A percentile compares a stretch with the other conserved stretches of the same genome.
phyloP scores from a whole-genome alignment of 2,888 invertebrate genomes.

The Brenthis ino region DNA sequence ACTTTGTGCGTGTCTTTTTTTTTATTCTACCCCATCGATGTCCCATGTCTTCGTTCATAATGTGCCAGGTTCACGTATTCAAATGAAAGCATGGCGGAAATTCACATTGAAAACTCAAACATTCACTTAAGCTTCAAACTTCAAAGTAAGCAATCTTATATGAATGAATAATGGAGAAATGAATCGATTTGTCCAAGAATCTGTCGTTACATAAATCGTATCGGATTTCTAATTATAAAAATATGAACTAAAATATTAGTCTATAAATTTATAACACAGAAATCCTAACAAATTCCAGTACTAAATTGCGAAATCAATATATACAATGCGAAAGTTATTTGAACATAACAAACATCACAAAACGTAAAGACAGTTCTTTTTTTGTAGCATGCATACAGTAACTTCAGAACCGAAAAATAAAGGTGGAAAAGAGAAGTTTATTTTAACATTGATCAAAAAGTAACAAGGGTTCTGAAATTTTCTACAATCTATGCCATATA shows the following conservation, averaged over 20 bases:
- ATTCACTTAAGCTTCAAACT: conserved; percentile 59
- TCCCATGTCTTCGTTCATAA: conserved; percentile 70
- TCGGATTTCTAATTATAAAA: conserved; percentile 2
- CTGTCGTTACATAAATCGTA: conserved; percentile 51
- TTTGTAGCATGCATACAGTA: conserved; percentile 51
- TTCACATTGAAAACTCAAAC: conserved; percentile 46
- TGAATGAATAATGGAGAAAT: conserved; percentile 30
- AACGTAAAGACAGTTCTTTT: conserved; percentile 56
- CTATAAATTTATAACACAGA: conserved; percentile 10
- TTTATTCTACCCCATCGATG: conserved; percentile 56
- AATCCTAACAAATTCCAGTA: conserved; percentile 11
- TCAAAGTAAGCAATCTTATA: conserved; percentile 45
- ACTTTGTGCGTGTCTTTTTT: conserved; percentile 76
- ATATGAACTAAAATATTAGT: background rate
- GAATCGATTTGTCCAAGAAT: conserved; percentile 17
- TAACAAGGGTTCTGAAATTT: conserved; percentile 12
- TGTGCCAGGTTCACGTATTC: conserved; percentile 47
- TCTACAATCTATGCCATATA: conserved; percentile 7
- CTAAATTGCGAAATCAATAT: conserved; percentile 12
- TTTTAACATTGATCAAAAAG: conserved; percentile 1
- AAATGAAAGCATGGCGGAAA: conserved; percentile 44
- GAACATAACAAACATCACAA: conserved; percentile 28
- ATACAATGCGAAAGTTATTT: conserved; percentile 5
- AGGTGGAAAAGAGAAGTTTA: conserved; percentile 20
- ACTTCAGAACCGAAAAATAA: conserved; percentile 57